These are phyloP conservation scores for Gorsachius magnificus DNA, from an alignment of 2,797 vertebrate species.

Conservation along the genomic window DNA sequence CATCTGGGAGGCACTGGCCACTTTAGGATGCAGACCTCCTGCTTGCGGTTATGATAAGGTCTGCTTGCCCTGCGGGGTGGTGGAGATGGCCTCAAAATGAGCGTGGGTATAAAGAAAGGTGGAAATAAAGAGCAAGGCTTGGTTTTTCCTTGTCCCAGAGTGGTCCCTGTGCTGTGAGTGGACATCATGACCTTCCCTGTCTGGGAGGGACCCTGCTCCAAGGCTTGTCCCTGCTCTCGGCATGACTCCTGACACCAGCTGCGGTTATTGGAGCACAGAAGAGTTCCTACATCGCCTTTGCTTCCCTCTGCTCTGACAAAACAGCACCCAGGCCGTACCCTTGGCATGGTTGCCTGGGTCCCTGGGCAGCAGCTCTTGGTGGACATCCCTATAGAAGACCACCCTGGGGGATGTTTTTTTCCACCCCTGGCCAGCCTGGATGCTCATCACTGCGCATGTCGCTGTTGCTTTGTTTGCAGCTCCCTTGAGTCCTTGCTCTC, in stretches of 20 bases:
- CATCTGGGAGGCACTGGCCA: not conserved
- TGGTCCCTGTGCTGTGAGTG: not conserved
- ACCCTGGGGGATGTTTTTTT: not conserved
- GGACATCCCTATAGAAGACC: not conserved
- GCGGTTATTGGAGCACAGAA: not conserved
- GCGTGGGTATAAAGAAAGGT: not conserved
- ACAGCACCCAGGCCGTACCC: not conserved
- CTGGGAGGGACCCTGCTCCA: not conserved
- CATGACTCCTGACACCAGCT: not conserved
- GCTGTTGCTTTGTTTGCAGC: not conserved
- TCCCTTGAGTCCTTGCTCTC: not conserved
- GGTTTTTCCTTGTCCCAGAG: not conserved
- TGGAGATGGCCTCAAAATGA: not conserved
- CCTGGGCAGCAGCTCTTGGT: not conserved
- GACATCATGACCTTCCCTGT: not conserved
- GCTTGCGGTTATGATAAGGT: not conserved
- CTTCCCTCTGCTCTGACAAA: not conserved
- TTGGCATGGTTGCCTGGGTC: rapidly evolving
- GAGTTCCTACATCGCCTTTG: not conserved
- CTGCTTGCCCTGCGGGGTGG: not conserved
- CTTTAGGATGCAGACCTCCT: not conserved
- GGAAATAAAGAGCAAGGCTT: not conserved
- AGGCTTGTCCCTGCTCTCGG: not conserved
- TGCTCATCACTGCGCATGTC: not conserved
- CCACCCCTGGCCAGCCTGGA: rapidly evolving